Conservation (phyloP, 2,888 invertebrate species). For the Meiosimyza decipiens region DNA sequence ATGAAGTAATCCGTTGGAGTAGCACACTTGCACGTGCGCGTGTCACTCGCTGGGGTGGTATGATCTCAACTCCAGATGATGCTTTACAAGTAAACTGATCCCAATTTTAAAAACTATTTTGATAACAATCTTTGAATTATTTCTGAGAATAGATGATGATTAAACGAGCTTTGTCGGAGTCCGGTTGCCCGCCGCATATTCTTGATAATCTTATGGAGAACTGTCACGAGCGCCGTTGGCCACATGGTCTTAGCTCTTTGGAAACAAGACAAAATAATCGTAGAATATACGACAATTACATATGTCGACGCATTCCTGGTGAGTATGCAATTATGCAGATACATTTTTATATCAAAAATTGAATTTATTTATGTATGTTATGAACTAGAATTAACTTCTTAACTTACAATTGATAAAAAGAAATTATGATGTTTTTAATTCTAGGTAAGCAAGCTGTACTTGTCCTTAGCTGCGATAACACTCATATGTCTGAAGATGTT, state of each 20-base stretch:
- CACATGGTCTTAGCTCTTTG: conserved; percentile 88
- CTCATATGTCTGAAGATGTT: conserved; percentile 95
- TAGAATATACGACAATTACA: conserved; percentile 90
- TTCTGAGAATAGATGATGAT: conserved; percentile 82
- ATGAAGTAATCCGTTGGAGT: conserved; percentile 92
- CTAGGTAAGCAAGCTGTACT: conserved; percentile 95
- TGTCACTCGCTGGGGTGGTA: conserved; percentile 97
- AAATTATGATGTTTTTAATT: conserved; percentile 16
- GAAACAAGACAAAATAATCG: conserved; percentile 95
- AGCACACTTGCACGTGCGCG: conserved; percentile 83
- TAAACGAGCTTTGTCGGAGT: conserved; percentile 90
- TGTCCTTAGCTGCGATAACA: conserved; percentile 93
- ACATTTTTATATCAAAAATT: conserved; percentile 14
- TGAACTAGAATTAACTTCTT: too few relatives aligned
- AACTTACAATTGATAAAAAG: too few relatives aligned
- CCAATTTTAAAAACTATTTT: conserved; percentile 3
- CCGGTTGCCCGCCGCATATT: conserved; percentile 93
- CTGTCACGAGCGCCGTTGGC: conserved; percentile 96
- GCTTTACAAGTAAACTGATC: conserved; percentile 81
- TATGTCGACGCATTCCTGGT: conserved; percentile 93
- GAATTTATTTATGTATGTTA: neutral
- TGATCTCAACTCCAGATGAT: conserved; percentile 98
- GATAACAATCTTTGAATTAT: conserved; percentile 28
- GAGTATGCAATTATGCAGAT: conserved; percentile 7
- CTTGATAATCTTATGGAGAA: conserved; percentile 97